Base-by-base conservation (phyloP, 2,888 invertebrate species). In the Crioceris asparagi region DNA sequence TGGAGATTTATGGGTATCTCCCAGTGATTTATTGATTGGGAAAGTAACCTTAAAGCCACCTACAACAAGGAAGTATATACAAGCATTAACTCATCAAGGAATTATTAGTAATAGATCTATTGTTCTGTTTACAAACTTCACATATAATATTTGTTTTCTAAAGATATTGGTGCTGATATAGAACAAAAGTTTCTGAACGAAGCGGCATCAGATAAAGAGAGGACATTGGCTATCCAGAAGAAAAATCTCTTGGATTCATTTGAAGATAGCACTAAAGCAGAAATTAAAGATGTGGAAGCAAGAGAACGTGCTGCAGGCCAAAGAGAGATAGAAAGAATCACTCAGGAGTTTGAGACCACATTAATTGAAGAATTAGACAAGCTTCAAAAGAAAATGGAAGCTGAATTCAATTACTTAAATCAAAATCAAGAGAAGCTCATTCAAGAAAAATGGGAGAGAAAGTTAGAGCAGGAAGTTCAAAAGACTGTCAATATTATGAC, bases 1-100 rank as follows among this genome's bases (percentile, higher is more conserved):
- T 16, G 50, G 53, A 3, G 57, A 60, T 14, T 40, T 66, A 16
- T 68, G 67, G 68, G 49, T 56, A 4, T 66, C 67, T 1, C 67
- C 68, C 2, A 67, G 65, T 44, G 64, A 66, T 49, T 40, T 63
- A 7, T 50, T 68, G 2, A 55, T 60, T 7, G 62, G 62, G 31
- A 61, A 62, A 47, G 56, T 67, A 2, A 57, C 57, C 17, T 45
- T 68, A 21, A 64, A 59, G 36, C 64, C 65, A 4, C 65, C 65
- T 3, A 46, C 60, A 14, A 63, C 64, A 2, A 45, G 52, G 7
- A 65, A 60, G 47, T 54, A 61, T 46, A 51, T 63, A 18, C 57
- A 59, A 48, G 65, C 66, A 4, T 44, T 64, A 18, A 64, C 65
- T 1, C 66, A 66, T 43, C 48, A 61, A 50, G 64, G 62, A 44